Percentiles rank a stretch among this genome's conserved stretches.
Evolutionary conservation across 2,888 invertebrate species (phyloP).

Genomic region (Ashinkailepas kermadecensis): DNA sequence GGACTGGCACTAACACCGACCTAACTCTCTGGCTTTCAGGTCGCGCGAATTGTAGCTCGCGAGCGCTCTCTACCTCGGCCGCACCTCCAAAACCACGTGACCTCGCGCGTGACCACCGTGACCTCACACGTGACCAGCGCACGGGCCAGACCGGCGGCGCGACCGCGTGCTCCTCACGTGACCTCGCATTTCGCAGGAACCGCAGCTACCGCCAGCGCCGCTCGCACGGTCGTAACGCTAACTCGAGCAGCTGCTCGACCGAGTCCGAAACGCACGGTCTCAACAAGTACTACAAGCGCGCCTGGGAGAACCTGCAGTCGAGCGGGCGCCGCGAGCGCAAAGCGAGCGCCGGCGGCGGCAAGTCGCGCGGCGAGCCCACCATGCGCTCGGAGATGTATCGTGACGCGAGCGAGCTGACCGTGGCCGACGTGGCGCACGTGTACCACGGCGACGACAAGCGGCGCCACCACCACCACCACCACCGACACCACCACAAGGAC

Average conservation of each 20-base stretch:
- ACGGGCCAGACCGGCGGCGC: slow-evolving; percentile 27
- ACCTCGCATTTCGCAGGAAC: slow-evolving; percentile 16
- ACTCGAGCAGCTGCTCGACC: slow-evolving; percentile 72
- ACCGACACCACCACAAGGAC: slow-evolving; percentile 50
- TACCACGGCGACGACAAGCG: slow-evolving; percentile 50
- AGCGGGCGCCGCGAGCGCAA: slow-evolving; percentile 29
- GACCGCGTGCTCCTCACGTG: slow-evolving; percentile 23
- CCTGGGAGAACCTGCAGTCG: slow-evolving; percentile 79
- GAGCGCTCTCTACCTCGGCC: neutral
- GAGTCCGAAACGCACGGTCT: slow-evolving; percentile 75
- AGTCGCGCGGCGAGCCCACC: slow-evolving; percentile 35
- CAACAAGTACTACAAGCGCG: slow-evolving; percentile 80
- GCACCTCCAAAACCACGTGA: neutral
- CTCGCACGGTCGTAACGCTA: slow-evolving; percentile 83
- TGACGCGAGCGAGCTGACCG: slow-evolving; percentile 42
- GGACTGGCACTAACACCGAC: slow-evolving; percentile 14
- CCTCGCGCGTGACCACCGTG: neutral
- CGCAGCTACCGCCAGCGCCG: slow-evolving; percentile 76
- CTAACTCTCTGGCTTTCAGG: slow-evolving; percentile 32
- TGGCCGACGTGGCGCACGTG: slow-evolving; percentile 40
- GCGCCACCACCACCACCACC: slow-evolving; percentile 68
- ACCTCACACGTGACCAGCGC: slow-evolving; percentile 7
- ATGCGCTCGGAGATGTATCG: slow-evolving; percentile 38
- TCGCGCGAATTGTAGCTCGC: slow-evolving; percentile 32
- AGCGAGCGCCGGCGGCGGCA: slow-evolving; percentile 55